phyloP scores from a whole-genome alignment of 2,888 invertebrate species.

The Volucella zonaria region DNA sequence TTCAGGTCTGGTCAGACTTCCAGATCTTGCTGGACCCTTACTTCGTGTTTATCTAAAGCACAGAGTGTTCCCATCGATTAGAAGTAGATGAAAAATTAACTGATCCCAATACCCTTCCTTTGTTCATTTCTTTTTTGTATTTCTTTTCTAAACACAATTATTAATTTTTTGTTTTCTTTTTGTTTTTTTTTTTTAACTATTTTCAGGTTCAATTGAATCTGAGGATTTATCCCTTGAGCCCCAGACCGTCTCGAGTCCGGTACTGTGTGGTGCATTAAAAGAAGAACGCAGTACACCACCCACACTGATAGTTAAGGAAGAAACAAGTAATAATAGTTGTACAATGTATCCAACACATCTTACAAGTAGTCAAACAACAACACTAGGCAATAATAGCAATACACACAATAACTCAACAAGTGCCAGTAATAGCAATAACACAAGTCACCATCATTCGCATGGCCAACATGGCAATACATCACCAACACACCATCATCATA shows the following conservation, averaged over 20 bases:
- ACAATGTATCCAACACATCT: slow-evolving; percentile 82
- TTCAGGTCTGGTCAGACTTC: too few species aligned
- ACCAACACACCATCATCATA: slow-evolving; percentile 75
- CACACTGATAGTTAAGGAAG: slow-evolving; percentile 87
- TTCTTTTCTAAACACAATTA: too few species aligned
- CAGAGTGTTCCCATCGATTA: too few species aligned
- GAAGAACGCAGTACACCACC: slow-evolving; percentile 88
- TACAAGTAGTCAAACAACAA: slow-evolving; percentile 76
- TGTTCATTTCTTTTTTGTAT: too few species aligned
- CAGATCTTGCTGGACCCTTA: too few species aligned
- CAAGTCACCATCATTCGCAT: slow-evolving; percentile 76
- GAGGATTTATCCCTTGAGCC: slow-evolving; percentile 90
- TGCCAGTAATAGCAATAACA: slow-evolving; percentile 77
- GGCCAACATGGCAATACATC: slow-evolving; percentile 71
- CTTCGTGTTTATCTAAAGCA: too few species aligned
- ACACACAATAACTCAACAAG: slow-evolving; percentile 78
- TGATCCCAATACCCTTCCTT: too few species aligned
- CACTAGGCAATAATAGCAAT: slow-evolving; percentile 79
- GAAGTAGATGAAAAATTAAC: too few species aligned
- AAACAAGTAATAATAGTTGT: slow-evolving; percentile 88
- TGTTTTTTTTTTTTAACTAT: slow-evolving; percentile 77
- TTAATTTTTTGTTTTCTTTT: slow-evolving; percentile 37
- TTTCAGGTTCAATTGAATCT: slow-evolving; percentile 90
- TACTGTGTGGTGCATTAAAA: slow-evolving; percentile 85
- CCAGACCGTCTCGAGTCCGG: slow-evolving; percentile 83